A percentile compares a stretch with the other conserved stretches of the same genome.
Evolutionary conservation across 2,888 invertebrate species (phyloP).

Genomic region (Acleris holmiana): DNA sequence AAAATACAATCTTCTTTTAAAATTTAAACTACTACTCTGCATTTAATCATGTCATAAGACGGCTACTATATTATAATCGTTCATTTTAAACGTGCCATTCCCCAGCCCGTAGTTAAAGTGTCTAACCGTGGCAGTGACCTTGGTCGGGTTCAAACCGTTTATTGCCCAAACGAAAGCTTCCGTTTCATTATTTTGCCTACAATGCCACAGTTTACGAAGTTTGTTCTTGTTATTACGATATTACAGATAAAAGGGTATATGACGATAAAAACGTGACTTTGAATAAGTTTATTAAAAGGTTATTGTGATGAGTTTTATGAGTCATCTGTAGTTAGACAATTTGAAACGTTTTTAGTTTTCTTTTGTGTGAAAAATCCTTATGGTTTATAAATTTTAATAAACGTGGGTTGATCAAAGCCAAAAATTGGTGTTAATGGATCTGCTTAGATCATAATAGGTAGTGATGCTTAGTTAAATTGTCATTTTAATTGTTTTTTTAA

Average conservation of each 20-base stretch:
- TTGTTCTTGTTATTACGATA: background rate
- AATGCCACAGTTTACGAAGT: conserved; percentile 12
- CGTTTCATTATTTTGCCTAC: conserved; percentile 14
- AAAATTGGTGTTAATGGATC: too few species aligned
- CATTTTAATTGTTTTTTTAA: too few species aligned
- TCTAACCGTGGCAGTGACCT: conserved; percentile 10
- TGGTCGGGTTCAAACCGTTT: conserved; percentile 21
- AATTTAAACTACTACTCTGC: too few species aligned
- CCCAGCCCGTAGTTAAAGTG: conserved; percentile 3
- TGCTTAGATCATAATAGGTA: too few species aligned
- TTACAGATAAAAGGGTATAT: background rate
- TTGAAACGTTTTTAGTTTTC: too few species aligned
- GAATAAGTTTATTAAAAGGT: background rate
- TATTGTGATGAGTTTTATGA: too few species aligned
- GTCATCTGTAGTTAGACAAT: too few species aligned
- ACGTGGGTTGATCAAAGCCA: too few species aligned
- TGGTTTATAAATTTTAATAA: too few species aligned
- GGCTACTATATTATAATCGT: background rate
- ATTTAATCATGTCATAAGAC: background rate
- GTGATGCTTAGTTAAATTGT: too few species aligned
- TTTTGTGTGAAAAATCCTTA: too few species aligned
- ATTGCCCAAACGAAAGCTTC: conserved; percentile 13
- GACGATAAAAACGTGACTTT: background rate
- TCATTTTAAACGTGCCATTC: conserved; percentile 1
- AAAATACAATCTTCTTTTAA: too few species aligned